phyloP scores from a whole-genome alignment of 2,888 invertebrate species.

The Lydus trimaculatus region DNA sequence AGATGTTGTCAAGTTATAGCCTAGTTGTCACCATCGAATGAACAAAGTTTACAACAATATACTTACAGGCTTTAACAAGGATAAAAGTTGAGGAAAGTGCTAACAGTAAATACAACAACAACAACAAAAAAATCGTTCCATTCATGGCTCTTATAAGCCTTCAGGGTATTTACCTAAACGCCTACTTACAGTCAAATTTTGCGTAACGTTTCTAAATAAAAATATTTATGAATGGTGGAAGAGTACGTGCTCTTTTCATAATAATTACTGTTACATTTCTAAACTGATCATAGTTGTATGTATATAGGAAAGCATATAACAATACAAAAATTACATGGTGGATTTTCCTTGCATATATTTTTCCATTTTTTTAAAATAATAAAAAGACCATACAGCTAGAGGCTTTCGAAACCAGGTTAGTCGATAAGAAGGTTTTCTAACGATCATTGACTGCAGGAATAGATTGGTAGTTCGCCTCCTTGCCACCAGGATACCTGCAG shows the following conservation, averaged over 20 bases:
- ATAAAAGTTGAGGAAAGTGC: neutral
- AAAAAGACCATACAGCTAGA: conserved; percentile 31
- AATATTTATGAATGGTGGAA: conserved; percentile 14
- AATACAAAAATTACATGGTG: conserved; percentile 44
- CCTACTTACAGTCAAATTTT: neutral
- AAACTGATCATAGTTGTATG: too few species aligned
- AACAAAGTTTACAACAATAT: neutral
- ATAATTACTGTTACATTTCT: neutral
- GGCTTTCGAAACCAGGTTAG: conserved; percentile 52
- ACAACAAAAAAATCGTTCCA: conserved; percentile 4
- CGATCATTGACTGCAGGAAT: conserved; percentile 48
- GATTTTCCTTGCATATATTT: conserved; percentile 37
- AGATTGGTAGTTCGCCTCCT: conserved; percentile 51
- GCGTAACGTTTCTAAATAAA: neutral
- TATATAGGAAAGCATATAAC: conserved; percentile 22
- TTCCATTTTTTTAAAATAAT: neutral
- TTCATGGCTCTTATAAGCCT: neutral
- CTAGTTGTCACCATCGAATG: neutral
- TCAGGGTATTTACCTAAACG: conserved; percentile 21
- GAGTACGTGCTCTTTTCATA: conserved; percentile 20
- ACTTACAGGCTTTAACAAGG: neutral
- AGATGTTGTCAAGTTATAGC: neutral
- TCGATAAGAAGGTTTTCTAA: conserved; percentile 54
- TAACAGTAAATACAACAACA: neutral
- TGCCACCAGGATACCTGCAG: conserved; percentile 44